Evolutionary conservation across 2,113 vertebrate genomes (phyloP), one percentile per base, ranked within the genome.

Genomic region (Morphnarchus princeps): DNA sequence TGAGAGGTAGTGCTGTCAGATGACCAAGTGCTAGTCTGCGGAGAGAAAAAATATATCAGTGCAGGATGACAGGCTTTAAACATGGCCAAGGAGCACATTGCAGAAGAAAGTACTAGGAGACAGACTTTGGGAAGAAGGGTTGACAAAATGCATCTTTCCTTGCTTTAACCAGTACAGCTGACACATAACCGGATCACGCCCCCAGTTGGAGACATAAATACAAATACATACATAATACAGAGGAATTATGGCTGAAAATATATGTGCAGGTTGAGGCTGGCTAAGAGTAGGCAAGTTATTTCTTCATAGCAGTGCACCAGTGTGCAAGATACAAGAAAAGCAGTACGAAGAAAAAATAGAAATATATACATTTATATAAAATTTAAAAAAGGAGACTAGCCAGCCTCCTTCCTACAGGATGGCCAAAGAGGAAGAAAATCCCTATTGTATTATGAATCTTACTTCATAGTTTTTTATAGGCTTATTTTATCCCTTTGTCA

Each of bases 181-280:
- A 73, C 49, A 32, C 0, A 0, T 13, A 69, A 69, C 31, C 29
- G 59, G 45, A 72, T 31, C 2, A 1, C 73, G 67, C 16, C 36
- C 83, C n/a, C 54, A 80, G 34, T 0, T 66, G 63, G 31, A 80
- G 76, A 59, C 73, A 59, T 26, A 71, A 70, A 71, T 55, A 32
- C 29, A 66, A 82, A 66, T 29, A n/a, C 14, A 57, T 16, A 61
- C 4, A 18, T 4, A 70, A 58, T 1, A n/a, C 5, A 42, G 45
- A 67, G 59, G 29, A 89, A 62, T 84, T 82, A 34, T 11, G 13
- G 59, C 21, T 87, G 77, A n/a, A 89, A 83, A 83, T 19, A 28
- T 1, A 17, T 0, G 0, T 29, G 61, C 49, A 58, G 31, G 31
- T 40, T 82, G 59, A 69, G 62, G 82, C 58, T 65, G 36, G 42